Base-by-base conservation (phyloP, 2,113 vertebrate species). In the Rhabdornis inornatus region DNA sequence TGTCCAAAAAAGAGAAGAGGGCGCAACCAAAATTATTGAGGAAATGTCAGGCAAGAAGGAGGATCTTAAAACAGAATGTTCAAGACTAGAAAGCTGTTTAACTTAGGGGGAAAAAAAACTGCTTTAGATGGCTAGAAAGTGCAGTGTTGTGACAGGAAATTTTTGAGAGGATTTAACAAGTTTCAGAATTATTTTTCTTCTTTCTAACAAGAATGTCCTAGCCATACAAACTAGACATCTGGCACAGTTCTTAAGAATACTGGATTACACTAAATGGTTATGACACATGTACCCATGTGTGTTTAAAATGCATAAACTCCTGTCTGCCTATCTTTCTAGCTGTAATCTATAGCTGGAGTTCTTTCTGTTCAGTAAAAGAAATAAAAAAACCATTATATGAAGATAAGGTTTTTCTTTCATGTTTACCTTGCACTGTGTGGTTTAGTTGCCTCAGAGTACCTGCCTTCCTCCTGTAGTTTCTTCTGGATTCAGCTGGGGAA, bases 171-270 rank as follows among this genome's bases (percentile, higher is more conserved):
- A 35, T 76, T 59, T 89, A 47, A 35, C 68, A 81, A 80, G 35
- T 92, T 83, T 24, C 19, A 52, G 11, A 45, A 76, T 35, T 86
- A 53, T 37, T 93, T 95, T 80, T 69, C 30, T 66, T 92, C 19
- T 19, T 86, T 19, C 25, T 35, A 45, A 19, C 0, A 3, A 40
- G 31, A 71, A 50, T 53, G 19, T 63, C 63, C 61, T 63, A 63
- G 4, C 33, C 22, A 49, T 59, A 59, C 18, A 83, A 88, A 70
- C 7, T 50, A 92, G 75, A 57, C 45, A 90, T 49, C 75, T 90
- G 45, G 24, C 4, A 44, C 25, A 37, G 24, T 44, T 82, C 28
- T 85, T 80, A 83, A 57, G 24, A 72, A 42, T 45, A 52, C 8
- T 18, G 76, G 47, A 68, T 90, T 53, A 44, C 33, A 42, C 6